Evolutionary conservation across 1,140 invertebrate genomes (phyloP).

Genomic region (Theocolax elegans): DNA sequence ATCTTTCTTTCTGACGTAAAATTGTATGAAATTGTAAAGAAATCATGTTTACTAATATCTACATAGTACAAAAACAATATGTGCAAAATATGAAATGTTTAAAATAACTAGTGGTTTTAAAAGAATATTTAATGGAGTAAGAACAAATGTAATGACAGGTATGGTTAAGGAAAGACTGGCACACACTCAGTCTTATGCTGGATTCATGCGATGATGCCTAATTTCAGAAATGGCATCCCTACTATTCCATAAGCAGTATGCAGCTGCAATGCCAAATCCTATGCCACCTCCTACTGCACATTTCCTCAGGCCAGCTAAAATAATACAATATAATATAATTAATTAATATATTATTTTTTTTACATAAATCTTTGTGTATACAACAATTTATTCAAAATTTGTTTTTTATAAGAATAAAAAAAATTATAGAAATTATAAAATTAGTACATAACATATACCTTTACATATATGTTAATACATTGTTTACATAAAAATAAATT

Average conservation of each 20-base stretch:
- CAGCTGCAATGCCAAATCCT: conserved; percentile 75
- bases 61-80: conserved; percentile 1
- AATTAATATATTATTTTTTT: background rate
- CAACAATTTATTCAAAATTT: too few relatives aligned
- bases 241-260: conserved; percentile 74
- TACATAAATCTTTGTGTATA: too few relatives aligned
- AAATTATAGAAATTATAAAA: background rate
- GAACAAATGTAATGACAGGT: conserved; percentile 44
- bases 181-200: conserved; percentile 64
- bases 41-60: too few relatives aligned
- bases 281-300: conserved; percentile 80
- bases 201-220: conserved; percentile 60
- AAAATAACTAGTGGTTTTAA: conserved; percentile 17
- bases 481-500: background rate
- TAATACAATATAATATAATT: conserved; percentile 56
- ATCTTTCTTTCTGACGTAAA: conserved; percentile 19
- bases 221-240: conserved; percentile 66
- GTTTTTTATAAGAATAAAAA: too few relatives aligned
- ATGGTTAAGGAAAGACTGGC: conserved; percentile 52
- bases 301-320: conserved; percentile 77
- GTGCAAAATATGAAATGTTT: conserved; percentile 7
- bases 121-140: conserved; percentile 34
- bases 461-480: too few relatives aligned
- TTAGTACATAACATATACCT: background rate
- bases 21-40: too few relatives aligned